phyloP scores from a whole-genome alignment of 1,140 invertebrate species.

The Pogonomyrmex barbatus region DNA sequence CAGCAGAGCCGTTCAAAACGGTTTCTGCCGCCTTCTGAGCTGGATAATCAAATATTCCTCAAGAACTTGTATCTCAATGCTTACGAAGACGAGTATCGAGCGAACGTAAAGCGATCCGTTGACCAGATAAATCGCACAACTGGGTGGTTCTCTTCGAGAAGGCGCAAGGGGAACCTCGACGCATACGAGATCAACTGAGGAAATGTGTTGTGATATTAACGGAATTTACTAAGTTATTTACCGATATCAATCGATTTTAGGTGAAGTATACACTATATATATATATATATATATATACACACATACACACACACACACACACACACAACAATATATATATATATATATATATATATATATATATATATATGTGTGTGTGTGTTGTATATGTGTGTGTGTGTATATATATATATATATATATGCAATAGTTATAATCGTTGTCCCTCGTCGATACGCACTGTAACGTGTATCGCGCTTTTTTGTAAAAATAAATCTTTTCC shows the following conservation, averaged over 20 bases:
- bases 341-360: conserved; percentile 78
- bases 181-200: conserved; percentile 80
- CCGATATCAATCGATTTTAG: conserved; percentile 85
- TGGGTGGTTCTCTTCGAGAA: conserved; percentile 69
- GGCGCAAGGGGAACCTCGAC: conserved; percentile 79
- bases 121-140: conserved; percentile 72
- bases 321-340: conserved; percentile 78
- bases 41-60: conserved; percentile 85
- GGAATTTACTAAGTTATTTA: conserved; percentile 85
- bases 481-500: conserved; percentile 85
- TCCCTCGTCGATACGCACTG: conserved; percentile 82
- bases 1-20: conserved; percentile 82
- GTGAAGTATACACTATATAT: conserved; percentile 83
- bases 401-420: conserved; percentile 76
- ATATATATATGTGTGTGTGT: conserved; percentile 74
- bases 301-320: too few relatives aligned
- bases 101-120: conserved; percentile 84
- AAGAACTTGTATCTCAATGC: conserved; percentile 84
- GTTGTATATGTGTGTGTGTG: conserved; percentile 74
- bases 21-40: conserved; percentile 79
- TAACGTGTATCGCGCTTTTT: conserved; percentile 84
- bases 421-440: conserved; percentile 84
- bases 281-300: conserved; percentile 69
- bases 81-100: conserved; percentile 83
- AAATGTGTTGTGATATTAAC: conserved; percentile 85